A percentile compares a stretch with the other conserved stretches of the same genome.
Conservation (phyloP, 1,140 invertebrate genomes). For the Bombus confusus region DNA sequence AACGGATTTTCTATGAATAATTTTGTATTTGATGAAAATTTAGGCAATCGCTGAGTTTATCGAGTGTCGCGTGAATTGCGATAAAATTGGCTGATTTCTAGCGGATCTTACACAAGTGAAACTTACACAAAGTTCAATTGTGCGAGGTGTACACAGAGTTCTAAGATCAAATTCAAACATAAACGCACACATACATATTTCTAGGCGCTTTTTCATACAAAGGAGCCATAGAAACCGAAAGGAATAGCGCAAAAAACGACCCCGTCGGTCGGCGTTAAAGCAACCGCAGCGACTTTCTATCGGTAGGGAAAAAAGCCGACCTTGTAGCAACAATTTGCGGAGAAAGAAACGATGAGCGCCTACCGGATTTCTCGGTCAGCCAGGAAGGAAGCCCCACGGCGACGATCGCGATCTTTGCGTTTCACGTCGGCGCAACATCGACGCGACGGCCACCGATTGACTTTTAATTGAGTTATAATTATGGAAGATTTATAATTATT, state of each 20-base stretch:
- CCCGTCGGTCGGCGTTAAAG: constrained; percentile 11
- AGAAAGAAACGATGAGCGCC: background rate
- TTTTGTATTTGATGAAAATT: too few species aligned
- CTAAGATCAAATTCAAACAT: background rate
- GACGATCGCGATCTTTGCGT: background rate
- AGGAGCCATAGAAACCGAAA: background rate
- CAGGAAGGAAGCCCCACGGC: constrained; percentile 16
- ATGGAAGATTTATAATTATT: too few species aligned
- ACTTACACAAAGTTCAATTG: too few species aligned
- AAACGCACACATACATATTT: background rate
- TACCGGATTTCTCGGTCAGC: background rate
- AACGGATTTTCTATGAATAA: too few species aligned
- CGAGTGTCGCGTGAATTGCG: too few species aligned
- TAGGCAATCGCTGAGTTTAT: too few species aligned
- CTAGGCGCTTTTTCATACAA: background rate
- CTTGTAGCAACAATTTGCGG: background rate
- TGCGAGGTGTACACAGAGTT: background rate
- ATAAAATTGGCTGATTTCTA: too few species aligned
- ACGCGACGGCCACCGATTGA: background rate
- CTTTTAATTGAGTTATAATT: too few species aligned
- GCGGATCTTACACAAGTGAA: too few species aligned
- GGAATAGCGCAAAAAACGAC: background rate
- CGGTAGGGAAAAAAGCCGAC: background rate
- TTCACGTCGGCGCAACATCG: background rate
- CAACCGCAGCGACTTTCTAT: constrained; percentile 33